A percentile compares a stretch with the other conserved stretches of the same genome.
Evolutionary conservation across 2,113 vertebrate genomes (phyloP).

Genomic region (Xiphias gladius): DNA sequence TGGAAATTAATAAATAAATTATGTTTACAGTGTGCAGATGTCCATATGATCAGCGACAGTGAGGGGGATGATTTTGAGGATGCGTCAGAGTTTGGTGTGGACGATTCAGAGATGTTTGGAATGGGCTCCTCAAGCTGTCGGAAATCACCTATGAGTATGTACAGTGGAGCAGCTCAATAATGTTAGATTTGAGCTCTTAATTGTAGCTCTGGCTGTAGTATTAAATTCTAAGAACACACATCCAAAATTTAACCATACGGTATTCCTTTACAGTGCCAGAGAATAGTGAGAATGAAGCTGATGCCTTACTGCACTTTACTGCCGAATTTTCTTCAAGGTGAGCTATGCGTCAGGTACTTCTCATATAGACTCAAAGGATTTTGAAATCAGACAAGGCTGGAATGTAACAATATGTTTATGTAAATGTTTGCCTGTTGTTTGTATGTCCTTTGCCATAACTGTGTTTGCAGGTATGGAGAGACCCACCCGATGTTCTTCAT

Average conservation of each 20-base stretch:
- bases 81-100: slow-evolving; percentile 97
- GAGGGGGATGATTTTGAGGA: slow-evolving; percentile 99
- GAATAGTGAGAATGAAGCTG: slow-evolving; percentile 97
- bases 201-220: neutral
- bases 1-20: neutral
- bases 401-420: slow-evolving; percentile 10
- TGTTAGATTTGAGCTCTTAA: neutral
- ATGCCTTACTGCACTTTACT: slow-evolving; percentile 99
- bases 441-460: slow-evolving; percentile 20
- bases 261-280: slow-evolving; percentile 90
- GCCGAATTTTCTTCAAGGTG: slow-evolving; percentile 99
- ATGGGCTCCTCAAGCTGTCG: slow-evolving; percentile 92
- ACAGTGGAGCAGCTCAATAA: neutral
- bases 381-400: neutral
- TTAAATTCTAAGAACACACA: neutral
- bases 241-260: neutral
- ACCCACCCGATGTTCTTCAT: slow-evolving; percentile 99
- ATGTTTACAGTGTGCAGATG: slow-evolving; percentile 91
- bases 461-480: slow-evolving; percentile 92
- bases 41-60: slow-evolving; percentile 99
- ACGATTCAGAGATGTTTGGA: slow-evolving; percentile 98
- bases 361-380: neutral
- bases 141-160: slow-evolving; percentile 98
- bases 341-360: slow-evolving; percentile 8
- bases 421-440: slow-evolving; percentile 32